Percentiles rank a stretch among this genome's conserved stretches.
These are phyloP conservation scores for Eulithis prunata DNA, from an alignment of 2,888 invertebrate species.

Conservation along the genomic window DNA sequence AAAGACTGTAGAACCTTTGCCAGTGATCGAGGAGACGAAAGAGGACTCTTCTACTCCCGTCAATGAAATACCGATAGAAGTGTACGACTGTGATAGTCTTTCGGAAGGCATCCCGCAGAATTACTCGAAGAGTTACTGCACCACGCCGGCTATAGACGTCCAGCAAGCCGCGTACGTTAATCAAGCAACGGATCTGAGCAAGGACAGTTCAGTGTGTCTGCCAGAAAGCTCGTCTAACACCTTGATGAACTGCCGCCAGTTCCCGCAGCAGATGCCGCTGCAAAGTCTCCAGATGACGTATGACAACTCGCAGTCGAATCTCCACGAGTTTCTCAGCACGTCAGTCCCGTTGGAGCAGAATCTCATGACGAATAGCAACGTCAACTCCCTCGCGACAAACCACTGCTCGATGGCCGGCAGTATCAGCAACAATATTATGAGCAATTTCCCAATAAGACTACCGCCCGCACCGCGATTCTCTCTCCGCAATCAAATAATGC, in stretches of 20 bases:
- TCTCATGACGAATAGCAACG: conserved; percentile 62
- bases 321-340: conserved; percentile 69
- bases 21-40: conserved; percentile 51
- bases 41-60: conserved; percentile 58
- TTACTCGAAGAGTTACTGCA: conserved; percentile 66
- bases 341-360: conserved; percentile 66
- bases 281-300: conserved; percentile 56
- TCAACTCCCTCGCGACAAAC: conserved; percentile 61
- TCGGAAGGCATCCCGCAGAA: conserved; percentile 67
- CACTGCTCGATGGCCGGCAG: conserved; percentile 62
- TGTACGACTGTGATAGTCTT: conserved; percentile 75
- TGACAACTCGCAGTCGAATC: conserved; percentile 60
- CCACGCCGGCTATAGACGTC: conserved; percentile 49
- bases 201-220: conserved; percentile 73
- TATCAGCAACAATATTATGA: conserved; percentile 71
- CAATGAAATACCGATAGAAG: conserved; percentile 72
- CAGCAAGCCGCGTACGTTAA: conserved; percentile 57
- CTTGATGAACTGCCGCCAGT: conserved; percentile 67
- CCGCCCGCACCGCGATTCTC: conserved; percentile 66
- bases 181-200: conserved; percentile 69
- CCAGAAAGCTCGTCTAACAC: conserved; percentile 70
- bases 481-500: conserved; percentile 67
- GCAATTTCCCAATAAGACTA: conserved; percentile 73
- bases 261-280: conserved; percentile 58
- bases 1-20: conserved; percentile 48